These are phyloP conservation scores for Hylaeus volcanicus DNA, from an alignment of 1,140 invertebrate genomes.

Conservation along the genomic window DNA sequence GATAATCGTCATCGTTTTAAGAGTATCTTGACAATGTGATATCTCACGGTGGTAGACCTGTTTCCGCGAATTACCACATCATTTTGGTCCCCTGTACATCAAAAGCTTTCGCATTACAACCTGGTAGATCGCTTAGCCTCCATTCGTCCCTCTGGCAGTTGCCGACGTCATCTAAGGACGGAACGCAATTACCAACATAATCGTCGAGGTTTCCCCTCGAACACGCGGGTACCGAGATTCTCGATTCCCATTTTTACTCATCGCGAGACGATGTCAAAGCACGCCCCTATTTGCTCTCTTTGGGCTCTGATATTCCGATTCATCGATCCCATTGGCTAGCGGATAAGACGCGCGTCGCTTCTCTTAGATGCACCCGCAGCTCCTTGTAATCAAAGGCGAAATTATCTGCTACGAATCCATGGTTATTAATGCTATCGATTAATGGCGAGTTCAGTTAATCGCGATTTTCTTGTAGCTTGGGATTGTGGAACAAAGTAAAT, in stretches of 20 bases:
- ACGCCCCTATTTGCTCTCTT: conserved; percentile 59
- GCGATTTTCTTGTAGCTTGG: too few relatives aligned
- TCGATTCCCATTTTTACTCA: conserved; percentile 57
- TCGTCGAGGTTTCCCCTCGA: conserved; percentile 39
- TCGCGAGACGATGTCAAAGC: conserved; percentile 57
- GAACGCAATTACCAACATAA: conserved; percentile 59
- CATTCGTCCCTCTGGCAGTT: conserved; percentile 18
- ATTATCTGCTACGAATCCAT: neutral
- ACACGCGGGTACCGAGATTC: conserved; percentile 50
- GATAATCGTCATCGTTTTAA: neutral
- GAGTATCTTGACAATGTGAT: neutral
- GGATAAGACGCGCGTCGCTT: conserved; percentile 46
- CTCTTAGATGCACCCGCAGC: conserved; percentile 49
- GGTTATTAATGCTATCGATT: neutral
- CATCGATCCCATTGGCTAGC: conserved; percentile 52
- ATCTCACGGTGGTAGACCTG: conserved; percentile 9
- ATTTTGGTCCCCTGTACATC: conserved; percentile 24
- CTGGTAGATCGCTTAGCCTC: neutral
- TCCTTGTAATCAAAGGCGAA: conserved; percentile 4
- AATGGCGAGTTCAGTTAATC: too few relatives aligned
- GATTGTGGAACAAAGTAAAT: too few relatives aligned
- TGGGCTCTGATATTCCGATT: conserved; percentile 49
- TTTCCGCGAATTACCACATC: conserved; percentile 28
- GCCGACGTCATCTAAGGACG: conserved; percentile 54
- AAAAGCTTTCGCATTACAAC: conserved; percentile 36